Conservation (phyloP, 2,888 invertebrate genomes). For the Theretra japonica region DNA sequence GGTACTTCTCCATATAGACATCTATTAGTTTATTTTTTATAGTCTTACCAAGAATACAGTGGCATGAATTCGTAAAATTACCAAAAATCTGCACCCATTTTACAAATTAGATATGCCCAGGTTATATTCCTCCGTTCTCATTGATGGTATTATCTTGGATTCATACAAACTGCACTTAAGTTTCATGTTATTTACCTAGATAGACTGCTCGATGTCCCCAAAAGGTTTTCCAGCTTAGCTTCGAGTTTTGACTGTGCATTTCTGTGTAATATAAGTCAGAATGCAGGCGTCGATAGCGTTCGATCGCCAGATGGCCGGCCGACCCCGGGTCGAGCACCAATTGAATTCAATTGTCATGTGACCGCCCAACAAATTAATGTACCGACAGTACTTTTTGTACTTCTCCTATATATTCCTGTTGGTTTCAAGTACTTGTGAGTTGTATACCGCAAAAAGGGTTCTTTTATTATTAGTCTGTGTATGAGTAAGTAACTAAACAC, state of each 20-base stretch:
- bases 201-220: not conserved
- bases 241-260: not conserved
- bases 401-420: not conserved
- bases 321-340: constrained; percentile 57
- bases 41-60: too few relatives aligned
- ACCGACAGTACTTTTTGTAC: constrained; percentile 5
- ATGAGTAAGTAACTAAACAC: too few relatives aligned
- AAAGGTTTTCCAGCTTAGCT: not conserved
- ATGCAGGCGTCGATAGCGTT: constrained; percentile 23
- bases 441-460: too few relatives aligned
- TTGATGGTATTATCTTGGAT: too few relatives aligned
- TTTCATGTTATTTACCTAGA: not conserved
- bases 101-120: too few relatives aligned
- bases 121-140: too few relatives aligned
- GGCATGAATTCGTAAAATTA: too few relatives aligned
- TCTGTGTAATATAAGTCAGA: constrained; percentile 14
- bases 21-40: too few relatives aligned
- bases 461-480: too few relatives aligned
- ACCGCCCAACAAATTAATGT: constrained; percentile 35
- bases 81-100: too few relatives aligned
- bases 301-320: constrained; percentile 17
- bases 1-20: too few relatives aligned
- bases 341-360: constrained; percentile 64
- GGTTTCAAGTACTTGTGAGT: not conserved
- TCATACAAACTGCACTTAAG: too few relatives aligned